These are phyloP conservation scores for Leiothrix lutea DNA, from an alignment of 2,113 vertebrate genomes.

Conservation along the genomic window DNA sequence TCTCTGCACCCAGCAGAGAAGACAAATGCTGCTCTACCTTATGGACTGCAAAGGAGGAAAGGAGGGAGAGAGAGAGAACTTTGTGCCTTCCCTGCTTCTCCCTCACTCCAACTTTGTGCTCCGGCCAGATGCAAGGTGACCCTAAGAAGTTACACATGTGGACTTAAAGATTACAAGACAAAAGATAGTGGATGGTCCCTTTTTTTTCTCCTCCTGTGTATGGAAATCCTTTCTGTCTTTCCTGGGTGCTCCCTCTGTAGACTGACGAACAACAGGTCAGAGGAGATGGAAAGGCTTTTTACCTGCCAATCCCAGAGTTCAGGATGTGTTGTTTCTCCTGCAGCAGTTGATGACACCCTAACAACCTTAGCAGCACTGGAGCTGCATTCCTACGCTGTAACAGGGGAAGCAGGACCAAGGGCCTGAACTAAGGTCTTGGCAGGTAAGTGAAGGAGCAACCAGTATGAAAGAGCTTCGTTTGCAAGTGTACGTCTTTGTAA, in stretches of 20 bases:
- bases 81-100: background rate
- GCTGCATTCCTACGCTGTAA: conserved; percentile 70
- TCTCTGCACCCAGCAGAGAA: background rate
- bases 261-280: background rate
- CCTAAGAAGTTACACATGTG: conserved; percentile 28
- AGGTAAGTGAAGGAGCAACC: conserved; percentile 66
- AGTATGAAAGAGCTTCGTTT: conserved; percentile 41
- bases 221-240: conserved; percentile 26
- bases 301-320: conserved; percentile 70
- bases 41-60: background rate
- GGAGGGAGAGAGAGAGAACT: background rate
- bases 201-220: conserved; percentile 4
- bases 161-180: conserved; percentile 62
- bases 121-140: background rate
- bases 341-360: conserved; percentile 70
- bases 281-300: conserved; percentile 52
- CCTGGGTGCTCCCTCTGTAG: conserved; percentile 49
- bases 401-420: conserved; percentile 69
- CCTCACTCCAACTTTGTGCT: background rate
- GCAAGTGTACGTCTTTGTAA: conserved; percentile 60
- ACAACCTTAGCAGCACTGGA: conserved; percentile 70
- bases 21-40: background rate
- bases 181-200: background rate
- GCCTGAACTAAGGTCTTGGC: conserved; percentile 73
- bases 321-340: conserved; percentile 73